Evolutionary conservation across 1,140 invertebrate species (phyloP).

Genomic region (Papilio aristodemus): DNA sequence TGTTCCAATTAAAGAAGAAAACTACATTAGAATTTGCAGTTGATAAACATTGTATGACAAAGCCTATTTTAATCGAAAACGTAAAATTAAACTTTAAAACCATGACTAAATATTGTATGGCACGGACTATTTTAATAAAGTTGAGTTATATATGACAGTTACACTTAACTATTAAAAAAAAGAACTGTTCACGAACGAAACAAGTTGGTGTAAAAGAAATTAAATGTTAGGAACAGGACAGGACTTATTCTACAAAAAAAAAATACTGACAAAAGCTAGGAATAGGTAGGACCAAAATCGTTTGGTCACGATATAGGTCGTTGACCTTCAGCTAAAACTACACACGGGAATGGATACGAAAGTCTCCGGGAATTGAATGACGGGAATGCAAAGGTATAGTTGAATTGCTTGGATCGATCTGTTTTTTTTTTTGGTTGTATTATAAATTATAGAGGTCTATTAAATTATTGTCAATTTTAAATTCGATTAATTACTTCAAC

Average conservation of each 20-base stretch:
- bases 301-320: conserved; percentile 52
- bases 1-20: background rate
- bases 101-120: conserved; percentile 71
- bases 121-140: conserved; percentile 55
- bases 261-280: conserved; percentile 75
- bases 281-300: conserved; percentile 49
- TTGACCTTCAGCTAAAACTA: conserved; percentile 58
- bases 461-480: conserved; percentile 26
- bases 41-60: background rate
- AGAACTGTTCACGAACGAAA: conserved; percentile 19
- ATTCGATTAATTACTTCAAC: conserved; percentile 12
- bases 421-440: conserved; percentile 6
- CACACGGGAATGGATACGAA: conserved; percentile 53
- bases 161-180: conserved; percentile 37
- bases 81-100: conserved; percentile 38
- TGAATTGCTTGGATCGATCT: conserved; percentile 6
- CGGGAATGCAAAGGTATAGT: conserved; percentile 72
- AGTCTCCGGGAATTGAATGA: conserved; percentile 64
- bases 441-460: background rate
- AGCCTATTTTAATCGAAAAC: conserved; percentile 22
- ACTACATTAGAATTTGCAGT: background rate
- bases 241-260: conserved; percentile 71
- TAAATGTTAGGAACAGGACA: conserved; percentile 66
- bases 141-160: background rate
- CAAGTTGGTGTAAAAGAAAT: conserved; percentile 38